Conservation (phyloP, 2,797 vertebrate species). For the Cirrhinus molitorella region DNA sequence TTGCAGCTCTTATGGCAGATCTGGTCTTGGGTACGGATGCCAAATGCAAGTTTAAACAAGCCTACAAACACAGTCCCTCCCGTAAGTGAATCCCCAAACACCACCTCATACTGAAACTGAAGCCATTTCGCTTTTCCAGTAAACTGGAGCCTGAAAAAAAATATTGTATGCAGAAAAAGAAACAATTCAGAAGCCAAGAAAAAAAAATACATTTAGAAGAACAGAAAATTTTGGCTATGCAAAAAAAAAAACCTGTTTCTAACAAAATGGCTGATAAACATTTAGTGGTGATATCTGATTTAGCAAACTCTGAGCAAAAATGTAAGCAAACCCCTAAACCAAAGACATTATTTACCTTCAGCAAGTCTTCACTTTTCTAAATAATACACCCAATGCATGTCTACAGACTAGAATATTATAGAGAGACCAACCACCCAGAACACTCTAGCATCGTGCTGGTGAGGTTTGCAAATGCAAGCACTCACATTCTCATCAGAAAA, state of each 20-base stretch:
- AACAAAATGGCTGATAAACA: background rate
- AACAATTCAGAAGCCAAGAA: background rate
- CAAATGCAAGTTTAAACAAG: constrained; percentile 41
- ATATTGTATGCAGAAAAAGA: background rate
- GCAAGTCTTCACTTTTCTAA: background rate
- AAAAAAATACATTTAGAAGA: background rate
- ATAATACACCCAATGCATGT: background rate
- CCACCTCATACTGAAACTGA: constrained; percentile 37
- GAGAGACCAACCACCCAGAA: background rate
- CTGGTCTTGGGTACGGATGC: background rate
- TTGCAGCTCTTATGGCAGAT: background rate
- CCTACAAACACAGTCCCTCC: background rate
- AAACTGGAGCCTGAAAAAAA: constrained; percentile 3
- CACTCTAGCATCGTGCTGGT: background rate
- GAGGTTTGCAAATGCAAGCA: background rate
- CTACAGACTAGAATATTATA: background rate
- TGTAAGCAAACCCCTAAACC: background rate
- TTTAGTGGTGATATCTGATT: background rate
- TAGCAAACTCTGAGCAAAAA: background rate
- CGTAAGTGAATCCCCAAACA: background rate
- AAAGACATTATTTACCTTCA: background rate
- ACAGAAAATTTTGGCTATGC: background rate
- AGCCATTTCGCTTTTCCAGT: constrained; percentile 26
- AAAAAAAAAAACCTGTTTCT: background rate
- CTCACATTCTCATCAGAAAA: background rate